Percentiles rank a stretch among this genome's conserved stretches.
These are phyloP conservation scores for Holacanthus passer DNA, from an alignment of 2,113 vertebrate genomes.

Conservation along the genomic window DNA sequence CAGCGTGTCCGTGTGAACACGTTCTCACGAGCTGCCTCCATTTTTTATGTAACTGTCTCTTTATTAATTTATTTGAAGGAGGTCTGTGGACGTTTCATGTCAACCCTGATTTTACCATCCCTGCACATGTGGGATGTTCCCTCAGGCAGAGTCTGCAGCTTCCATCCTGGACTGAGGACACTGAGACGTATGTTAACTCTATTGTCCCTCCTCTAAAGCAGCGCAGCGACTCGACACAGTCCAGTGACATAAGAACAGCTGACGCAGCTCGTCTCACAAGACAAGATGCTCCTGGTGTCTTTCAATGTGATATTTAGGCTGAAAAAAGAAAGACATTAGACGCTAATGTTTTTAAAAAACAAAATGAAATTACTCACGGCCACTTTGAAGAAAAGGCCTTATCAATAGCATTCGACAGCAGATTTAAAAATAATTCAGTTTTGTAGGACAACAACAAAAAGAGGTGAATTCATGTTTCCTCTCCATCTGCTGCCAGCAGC, in stretches of 20 bases:
- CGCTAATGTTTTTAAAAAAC: background rate
- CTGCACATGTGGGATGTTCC: background rate
- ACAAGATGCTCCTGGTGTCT: no score
- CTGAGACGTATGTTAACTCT: background rate
- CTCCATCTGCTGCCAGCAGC: background rate
- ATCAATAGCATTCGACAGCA: background rate
- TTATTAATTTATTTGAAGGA: constrained; percentile 5
- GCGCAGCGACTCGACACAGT: background rate
- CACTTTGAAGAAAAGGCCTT: background rate
- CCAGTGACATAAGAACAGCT: no score
- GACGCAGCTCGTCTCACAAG: background rate
- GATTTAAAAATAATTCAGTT: background rate
- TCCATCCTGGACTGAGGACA: no score
- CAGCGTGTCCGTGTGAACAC: background rate
- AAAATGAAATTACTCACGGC: background rate
- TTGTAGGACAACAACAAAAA: background rate
- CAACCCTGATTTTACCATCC: background rate
- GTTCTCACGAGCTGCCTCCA: background rate
- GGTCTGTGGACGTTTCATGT: background rate
- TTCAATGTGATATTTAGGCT: no score
- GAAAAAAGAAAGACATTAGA: background rate
- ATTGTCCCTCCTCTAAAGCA: background rate
- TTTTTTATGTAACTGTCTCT: constrained; percentile 18
- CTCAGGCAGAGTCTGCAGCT: background rate
- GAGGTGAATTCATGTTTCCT: background rate